Conservation (phyloP, 2,797 vertebrate genomes). For the Taenioides sp. region DNA sequence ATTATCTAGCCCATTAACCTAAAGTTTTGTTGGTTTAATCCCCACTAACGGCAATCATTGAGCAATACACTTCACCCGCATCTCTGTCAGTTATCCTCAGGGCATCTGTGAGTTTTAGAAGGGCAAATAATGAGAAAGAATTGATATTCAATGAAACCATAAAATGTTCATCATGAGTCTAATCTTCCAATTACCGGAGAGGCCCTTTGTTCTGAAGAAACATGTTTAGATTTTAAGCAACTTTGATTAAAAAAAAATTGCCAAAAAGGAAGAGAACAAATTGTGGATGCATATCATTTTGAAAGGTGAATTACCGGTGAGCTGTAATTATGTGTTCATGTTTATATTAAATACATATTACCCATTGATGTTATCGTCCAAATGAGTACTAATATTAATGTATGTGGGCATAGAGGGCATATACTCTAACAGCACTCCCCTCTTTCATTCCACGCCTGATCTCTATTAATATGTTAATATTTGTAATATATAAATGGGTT, state of each 20-base stretch:
- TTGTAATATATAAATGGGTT: slow-evolving; percentile 19
- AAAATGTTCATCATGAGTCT: too few relatives aligned
- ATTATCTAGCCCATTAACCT: not conserved
- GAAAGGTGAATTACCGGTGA: not conserved
- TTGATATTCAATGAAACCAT: too few relatives aligned
- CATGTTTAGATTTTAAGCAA: not conserved
- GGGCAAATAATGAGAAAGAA: too few relatives aligned
- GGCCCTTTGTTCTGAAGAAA: too few relatives aligned
- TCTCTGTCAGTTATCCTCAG: too few relatives aligned
- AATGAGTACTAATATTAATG: not conserved
- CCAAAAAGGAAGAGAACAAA: not conserved
- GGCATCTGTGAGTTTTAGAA: too few relatives aligned
- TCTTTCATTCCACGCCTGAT: slow-evolving; percentile 7
- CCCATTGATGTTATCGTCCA: not conserved
- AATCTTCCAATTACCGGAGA: too few relatives aligned
- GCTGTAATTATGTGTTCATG: slow-evolving; percentile 2
- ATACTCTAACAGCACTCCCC: not conserved
- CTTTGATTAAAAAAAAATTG: not conserved
- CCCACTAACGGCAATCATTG: not conserved
- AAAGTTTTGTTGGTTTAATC: not conserved
- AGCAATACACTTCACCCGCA: not conserved
- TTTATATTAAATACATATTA: not conserved
- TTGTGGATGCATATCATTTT: not conserved
- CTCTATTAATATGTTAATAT: slow-evolving; percentile 12
- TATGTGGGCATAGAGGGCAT: not conserved